Evolutionary conservation across 2,888 invertebrate species (phyloP).

Genomic region (Argyresthia albistria): DNA sequence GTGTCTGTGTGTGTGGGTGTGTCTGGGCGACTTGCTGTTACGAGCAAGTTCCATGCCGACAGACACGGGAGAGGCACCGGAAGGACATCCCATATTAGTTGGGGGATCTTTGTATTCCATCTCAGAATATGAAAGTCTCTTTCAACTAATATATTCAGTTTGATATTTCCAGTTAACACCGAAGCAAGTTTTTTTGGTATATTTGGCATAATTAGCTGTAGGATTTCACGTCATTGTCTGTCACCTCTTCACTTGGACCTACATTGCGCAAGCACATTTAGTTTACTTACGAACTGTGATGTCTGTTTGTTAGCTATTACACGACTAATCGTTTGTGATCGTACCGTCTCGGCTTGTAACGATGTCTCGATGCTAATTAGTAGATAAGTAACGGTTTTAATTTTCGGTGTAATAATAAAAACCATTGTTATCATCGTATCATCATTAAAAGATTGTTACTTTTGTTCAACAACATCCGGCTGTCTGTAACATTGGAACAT

Average conservation of each 20-base stretch:
- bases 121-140: constrained; percentile 60
- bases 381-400: constrained; percentile 44
- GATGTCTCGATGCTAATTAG: constrained; percentile 43
- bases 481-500: constrained; percentile 9
- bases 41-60: constrained; percentile 60
- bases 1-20: constrained; percentile 12
- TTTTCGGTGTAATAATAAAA: not conserved
- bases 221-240: constrained; percentile 55
- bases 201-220: constrained; percentile 19
- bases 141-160: constrained; percentile 40
- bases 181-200: constrained; percentile 13
- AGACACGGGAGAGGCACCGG: constrained; percentile 49
- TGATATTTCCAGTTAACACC: constrained; percentile 10
- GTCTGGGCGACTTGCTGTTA: constrained; percentile 65
- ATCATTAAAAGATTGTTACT: not conserved
- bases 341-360: constrained; percentile 34
- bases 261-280: constrained; percentile 39
- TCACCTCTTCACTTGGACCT: constrained; percentile 43
- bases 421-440: not conserved
- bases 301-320: constrained; percentile 40
- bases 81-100: constrained; percentile 43
- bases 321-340: constrained; percentile 21
- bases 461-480: not conserved
- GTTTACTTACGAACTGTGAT: constrained; percentile 63
- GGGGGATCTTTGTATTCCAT: constrained; percentile 62